Evolutionary conservation across 2,888 invertebrate genomes (phyloP), one percentile per base, ranked within the genome.

Genomic region (Tinea pellionella): DNA sequence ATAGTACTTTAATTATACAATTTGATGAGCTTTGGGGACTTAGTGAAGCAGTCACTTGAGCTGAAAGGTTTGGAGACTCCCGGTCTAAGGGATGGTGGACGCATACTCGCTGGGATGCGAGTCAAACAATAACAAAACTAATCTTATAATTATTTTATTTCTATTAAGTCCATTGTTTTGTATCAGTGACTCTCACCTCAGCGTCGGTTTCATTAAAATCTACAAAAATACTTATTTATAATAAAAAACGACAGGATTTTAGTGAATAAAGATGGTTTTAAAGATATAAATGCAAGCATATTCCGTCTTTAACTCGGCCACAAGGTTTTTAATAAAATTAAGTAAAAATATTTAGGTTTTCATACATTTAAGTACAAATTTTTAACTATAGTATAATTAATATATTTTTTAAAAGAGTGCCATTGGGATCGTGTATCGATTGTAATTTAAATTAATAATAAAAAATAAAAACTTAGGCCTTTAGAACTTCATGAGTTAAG

Each of bases 231-330:
- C 47, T 47, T 47, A 47, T 47, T 47, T 15, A n/a, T n/a, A n/a
- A n/a, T n/a, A 2, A 47, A 47, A 47, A 12, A 37, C 37, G 37
- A 37, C 37, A 37, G 37, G 37, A 37, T 37, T 37, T 37, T 37
- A 37, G 37, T 37, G 37, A n/a, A 37, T n/a, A 37, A 37, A 37
- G 37, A 6, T 37, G 37, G 9, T 9, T 37, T 37, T 37, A 37
- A 9, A 42, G 24, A 16, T 16, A 59, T 59, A 59, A 59, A 59
- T 59, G 59, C 59, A 59, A 59, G 59, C 59, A 41, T 59, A 19
- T 55, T 55, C 55, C 55, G 55, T 55, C 24, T 55, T n/a, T 19
- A 19, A 55, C 37, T 59, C 51, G 11, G 43, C 61, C 58, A 58
- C 41, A 51, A 47, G 59, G 37, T n/a, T n/a, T n/a, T n/a, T n/a